These are phyloP conservation scores for Mandrillus leucophaeus DNA, from an alignment of 2,113 vertebrate species.

Conservation along the genomic window DNA sequence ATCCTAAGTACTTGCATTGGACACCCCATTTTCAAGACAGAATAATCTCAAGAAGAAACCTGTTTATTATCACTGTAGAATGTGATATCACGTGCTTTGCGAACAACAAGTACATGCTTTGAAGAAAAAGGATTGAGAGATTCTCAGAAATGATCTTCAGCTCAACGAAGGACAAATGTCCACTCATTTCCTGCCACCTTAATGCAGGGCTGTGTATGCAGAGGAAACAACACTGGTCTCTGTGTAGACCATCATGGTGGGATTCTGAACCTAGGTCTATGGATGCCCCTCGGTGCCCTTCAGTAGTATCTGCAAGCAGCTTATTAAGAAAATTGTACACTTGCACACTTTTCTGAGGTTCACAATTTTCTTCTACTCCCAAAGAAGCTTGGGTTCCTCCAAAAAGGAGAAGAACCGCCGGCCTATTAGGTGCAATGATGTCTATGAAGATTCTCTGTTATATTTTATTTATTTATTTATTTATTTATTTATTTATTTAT, in stretches of 20 bases:
- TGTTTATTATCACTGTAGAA: neutral
- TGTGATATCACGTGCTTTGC: neutral
- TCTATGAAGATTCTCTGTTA: neutral
- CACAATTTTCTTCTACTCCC: neutral
- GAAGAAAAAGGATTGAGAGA: neutral
- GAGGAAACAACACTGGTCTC: neutral
- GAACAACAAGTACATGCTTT: neutral
- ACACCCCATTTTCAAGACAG: neutral
- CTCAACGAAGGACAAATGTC: fast-evolving
- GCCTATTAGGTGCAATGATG: neutral
- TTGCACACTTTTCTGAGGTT: neutral
- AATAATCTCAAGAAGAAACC: neutral
- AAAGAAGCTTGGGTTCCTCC: neutral
- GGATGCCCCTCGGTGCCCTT: neutral
- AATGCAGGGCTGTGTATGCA: fast-evolving
- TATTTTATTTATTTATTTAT: too few relatives aligned
- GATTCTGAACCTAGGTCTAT: neutral
- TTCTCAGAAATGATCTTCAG: neutral
- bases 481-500: too few relatives aligned
- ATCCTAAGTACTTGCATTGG: neutral
- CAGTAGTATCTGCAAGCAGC: neutral
- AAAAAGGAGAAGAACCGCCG: neutral
- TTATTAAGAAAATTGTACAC: neutral
- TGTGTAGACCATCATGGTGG: neutral
- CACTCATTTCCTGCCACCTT: too few relatives aligned